These are phyloP conservation scores for Drosophila hydei DNA, from an alignment of 1,140 invertebrate species.

Conservation along the genomic window DNA sequence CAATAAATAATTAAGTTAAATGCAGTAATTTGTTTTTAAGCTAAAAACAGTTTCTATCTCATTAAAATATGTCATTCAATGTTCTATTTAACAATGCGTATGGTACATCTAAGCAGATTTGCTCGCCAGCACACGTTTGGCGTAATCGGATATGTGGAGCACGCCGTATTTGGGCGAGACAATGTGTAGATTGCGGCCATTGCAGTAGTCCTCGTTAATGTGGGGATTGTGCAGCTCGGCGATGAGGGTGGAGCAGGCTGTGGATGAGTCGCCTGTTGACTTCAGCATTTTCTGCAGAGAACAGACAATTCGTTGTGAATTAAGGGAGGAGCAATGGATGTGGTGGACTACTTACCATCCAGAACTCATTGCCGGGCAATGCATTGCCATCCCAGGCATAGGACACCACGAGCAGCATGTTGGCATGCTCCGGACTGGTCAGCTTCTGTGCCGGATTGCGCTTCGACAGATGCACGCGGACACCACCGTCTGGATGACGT, in stretches of 20 bases:
- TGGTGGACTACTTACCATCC: conserved; percentile 74
- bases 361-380: conserved; percentile 87
- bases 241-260: conserved; percentile 86
- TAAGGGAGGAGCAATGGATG: neutral
- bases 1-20: neutral
- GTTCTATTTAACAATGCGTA: too few relatives aligned
- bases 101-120: neutral
- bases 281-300: conserved; percentile 66
- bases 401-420: conserved; percentile 85
- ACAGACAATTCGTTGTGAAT: neutral
- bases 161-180: conserved; percentile 84
- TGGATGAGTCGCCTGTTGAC: conserved; percentile 87
- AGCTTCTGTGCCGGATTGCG: conserved; percentile 73
- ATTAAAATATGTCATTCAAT: too few relatives aligned
- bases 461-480: conserved; percentile 64
- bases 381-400: conserved; percentile 90
- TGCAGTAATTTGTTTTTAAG: too few relatives aligned
- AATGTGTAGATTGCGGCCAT: conserved; percentile 85
- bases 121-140: conserved; percentile 56
- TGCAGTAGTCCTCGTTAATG: conserved; percentile 85
- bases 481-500: conserved; percentile 63
- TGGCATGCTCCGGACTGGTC: conserved; percentile 18
- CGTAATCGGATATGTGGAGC: conserved; percentile 85
- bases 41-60: too few relatives aligned
- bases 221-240: conserved; percentile 86